Conservation (phyloP, 2,113 vertebrate species). For the Callipepla squamata region DNA sequence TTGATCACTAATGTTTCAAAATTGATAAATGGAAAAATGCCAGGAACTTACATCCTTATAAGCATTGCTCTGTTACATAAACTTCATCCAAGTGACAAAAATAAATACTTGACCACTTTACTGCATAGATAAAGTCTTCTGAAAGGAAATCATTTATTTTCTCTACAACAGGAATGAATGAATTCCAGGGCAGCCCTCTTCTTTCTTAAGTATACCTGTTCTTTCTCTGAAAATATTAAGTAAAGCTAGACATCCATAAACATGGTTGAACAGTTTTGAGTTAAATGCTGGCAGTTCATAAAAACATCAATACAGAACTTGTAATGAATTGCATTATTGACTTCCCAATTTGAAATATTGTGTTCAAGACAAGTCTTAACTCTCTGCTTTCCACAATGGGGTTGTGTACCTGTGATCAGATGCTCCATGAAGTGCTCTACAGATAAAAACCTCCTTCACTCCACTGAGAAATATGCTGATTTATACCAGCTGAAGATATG, state of each 20-base stretch:
- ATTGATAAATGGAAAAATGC: conserved; percentile 22
- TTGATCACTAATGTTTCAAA: conserved; percentile 17
- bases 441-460: not conserved
- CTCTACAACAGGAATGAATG: not conserved
- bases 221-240: not conserved
- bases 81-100: conserved; percentile 39
- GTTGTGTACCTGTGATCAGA: not conserved
- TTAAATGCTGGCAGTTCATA: not conserved
- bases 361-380: not conserved
- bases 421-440: not conserved
- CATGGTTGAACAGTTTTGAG: not conserved
- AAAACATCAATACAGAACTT: not conserved
- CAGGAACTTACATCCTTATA: not conserved
- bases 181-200: not conserved
- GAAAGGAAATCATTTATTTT: conserved; percentile 8
- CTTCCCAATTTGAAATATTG: not conserved
- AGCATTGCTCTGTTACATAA: not conserved
- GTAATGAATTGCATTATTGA: not conserved
- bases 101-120: not conserved
- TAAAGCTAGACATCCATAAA: not conserved
- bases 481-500: not conserved
- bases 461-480: not conserved
- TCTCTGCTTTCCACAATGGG: not conserved
- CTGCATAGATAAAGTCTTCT: not conserved
- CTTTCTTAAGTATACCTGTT: not conserved